Percentiles rank a stretch among this genome's conserved stretches.
phyloP scores from a whole-genome alignment of 2,113 vertebrate genomes.

The Cyanistes caeruleus region DNA sequence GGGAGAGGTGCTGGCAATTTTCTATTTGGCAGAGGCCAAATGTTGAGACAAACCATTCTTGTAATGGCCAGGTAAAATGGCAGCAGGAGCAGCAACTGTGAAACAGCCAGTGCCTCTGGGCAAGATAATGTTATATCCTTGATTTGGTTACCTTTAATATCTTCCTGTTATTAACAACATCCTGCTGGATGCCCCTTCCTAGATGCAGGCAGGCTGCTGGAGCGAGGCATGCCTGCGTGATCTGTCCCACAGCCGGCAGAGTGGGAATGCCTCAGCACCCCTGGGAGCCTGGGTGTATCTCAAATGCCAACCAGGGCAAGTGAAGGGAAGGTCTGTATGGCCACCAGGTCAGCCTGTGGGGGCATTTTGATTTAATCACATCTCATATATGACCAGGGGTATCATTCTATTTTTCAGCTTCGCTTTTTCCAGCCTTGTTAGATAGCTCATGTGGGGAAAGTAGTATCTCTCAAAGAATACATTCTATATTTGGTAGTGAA shows the following conservation, averaged over 20 bases:
- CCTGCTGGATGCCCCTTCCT: not conserved
- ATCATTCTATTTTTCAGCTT: not conserved
- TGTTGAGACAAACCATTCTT: not conserved
- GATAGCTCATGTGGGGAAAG: slow-evolving; percentile 15
- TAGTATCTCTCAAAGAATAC: slow-evolving; percentile 40
- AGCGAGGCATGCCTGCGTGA: rapidly evolving
- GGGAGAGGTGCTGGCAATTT: not conserved
- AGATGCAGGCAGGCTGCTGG: not conserved
- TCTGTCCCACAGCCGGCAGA: rapidly evolving
- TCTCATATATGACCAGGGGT: not conserved
- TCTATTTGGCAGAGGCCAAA: not conserved
- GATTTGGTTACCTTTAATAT: not conserved
- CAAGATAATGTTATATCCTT: not conserved
- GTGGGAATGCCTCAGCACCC: rapidly evolving
- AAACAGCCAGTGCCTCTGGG: not conserved
- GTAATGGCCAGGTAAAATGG: not conserved
- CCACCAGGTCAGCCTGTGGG: not conserved
- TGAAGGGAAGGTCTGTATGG: not conserved
- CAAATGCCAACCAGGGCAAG: rapidly evolving
- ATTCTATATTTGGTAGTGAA: slow-evolving; percentile 52
- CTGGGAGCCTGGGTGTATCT: not conserved
- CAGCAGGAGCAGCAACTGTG: not conserved
- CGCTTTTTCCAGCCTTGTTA: slow-evolving; percentile 26
- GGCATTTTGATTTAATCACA: not conserved
- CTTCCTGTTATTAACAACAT: not conserved